Percentiles rank a stretch among this genome's conserved stretches.
phyloP scores from a whole-genome alignment of 2,113 vertebrate species.

The Mesoclemmys tuberculata region DNA sequence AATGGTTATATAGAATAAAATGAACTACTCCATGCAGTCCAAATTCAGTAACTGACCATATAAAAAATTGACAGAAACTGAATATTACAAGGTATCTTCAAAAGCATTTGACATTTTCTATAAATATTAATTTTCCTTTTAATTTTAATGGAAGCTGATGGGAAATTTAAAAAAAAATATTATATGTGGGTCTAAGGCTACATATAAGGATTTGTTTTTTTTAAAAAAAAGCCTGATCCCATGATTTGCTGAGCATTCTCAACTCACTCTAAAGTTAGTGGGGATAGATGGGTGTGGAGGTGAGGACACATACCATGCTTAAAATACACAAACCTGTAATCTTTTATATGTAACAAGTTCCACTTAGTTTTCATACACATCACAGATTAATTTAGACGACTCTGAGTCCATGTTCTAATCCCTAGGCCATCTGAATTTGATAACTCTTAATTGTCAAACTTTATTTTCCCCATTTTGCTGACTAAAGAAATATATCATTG shows the following conservation, averaged over 20 bases:
- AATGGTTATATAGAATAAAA: accelerated
- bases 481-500: neutral
- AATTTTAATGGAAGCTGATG: neutral
- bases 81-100: neutral
- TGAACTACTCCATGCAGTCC: neutral
- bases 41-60: neutral
- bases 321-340: neutral
- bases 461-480: neutral
- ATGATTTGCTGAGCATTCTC: neutral
- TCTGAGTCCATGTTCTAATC: accelerated
- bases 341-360: neutral
- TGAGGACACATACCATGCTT: neutral
- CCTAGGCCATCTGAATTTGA: neutral
- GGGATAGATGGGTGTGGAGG: neutral
- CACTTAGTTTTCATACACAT: accelerated
- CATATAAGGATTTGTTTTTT: neutral
- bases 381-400: neutral
- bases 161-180: neutral
- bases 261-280: accelerated
- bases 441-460: neutral
- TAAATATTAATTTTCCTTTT: neutral
- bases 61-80: neutral
- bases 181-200: neutral
- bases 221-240: neutral
- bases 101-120: accelerated